phyloP scores from a whole-genome alignment of 2,888 invertebrate species.

The Pyrocoelia pectoralis region DNA sequence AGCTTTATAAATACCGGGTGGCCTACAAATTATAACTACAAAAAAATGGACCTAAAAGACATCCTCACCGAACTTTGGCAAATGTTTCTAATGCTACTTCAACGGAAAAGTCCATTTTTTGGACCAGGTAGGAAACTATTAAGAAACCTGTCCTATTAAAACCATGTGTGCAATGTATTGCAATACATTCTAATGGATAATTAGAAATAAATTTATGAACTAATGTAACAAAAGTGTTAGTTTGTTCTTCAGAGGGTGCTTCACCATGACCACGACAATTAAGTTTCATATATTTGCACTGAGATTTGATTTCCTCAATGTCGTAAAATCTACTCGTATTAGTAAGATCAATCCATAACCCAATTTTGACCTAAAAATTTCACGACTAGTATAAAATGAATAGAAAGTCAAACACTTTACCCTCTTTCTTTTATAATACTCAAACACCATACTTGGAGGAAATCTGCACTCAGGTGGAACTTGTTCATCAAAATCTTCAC shows the following conservation, averaged over 20 bases:
- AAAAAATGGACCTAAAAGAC: conserved; percentile 15
- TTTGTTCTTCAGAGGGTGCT: conserved; percentile 87
- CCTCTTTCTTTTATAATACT: conserved; percentile 78
- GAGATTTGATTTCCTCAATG: conserved; percentile 76
- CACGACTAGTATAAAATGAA: conserved; percentile 3
- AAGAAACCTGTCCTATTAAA: conserved; percentile 98
- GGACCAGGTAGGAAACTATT: conserved; percentile 89
- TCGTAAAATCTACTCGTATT: conserved; percentile 95
- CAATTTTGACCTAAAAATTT: conserved; percentile 78
- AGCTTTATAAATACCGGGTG: conserved; percentile 97
- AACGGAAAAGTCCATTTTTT: conserved; percentile 81
- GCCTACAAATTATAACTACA: conserved; percentile 61
- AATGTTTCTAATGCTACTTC: conserved; percentile 85
- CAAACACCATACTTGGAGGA: conserved; percentile 86
- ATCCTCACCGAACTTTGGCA: conserved; percentile 68
- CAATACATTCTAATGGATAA: conserved; percentile 80
- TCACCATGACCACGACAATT: conserved; percentile 93
- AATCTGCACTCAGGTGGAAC: conserved; percentile 87
- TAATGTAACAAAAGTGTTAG: conserved; percentile 80
- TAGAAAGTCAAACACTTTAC: conserved; percentile 57
- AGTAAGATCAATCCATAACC: conserved; percentile 96
- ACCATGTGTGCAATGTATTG: conserved; percentile 96
- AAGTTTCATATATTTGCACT: conserved; percentile 87
- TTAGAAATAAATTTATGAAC: conserved; percentile 81
- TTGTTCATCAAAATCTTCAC: conserved; percentile 80